Base-by-base conservation (phyloP, 2,113 vertebrate species). In the Otocyon megalotis region DNA sequence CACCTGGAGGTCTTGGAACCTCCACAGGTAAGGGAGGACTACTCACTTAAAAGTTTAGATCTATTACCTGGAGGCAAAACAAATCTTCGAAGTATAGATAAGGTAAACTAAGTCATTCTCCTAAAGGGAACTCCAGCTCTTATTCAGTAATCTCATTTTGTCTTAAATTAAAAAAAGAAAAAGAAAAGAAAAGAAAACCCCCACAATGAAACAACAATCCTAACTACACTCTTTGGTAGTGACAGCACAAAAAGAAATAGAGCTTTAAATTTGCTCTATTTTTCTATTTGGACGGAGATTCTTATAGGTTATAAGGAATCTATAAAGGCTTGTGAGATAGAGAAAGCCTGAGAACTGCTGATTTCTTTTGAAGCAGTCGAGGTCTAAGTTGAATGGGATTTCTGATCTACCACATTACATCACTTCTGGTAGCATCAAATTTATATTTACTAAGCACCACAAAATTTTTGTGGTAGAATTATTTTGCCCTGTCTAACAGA, bases 401-500 rank as follows among this genome's bases (percentile, higher is more conserved):
- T 91, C 84, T 84, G 43, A 60, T 60, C 50, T 37, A 62, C 90
- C 74, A 74, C 76, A 92, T 76, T 85, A 92, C 35, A 35, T 97
- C 84, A 82, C 43, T 83, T 60, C 53, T 53, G 35, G 22, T 43
- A 65, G 50, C 43, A 97, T 96, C 95, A 86, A 86, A 76, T 96
- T 95, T 60, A 62, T 65, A 65, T 93, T 89, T 95, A 88, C 62
- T 43, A 72, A 96, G 72, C 67, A 92, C 92, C 90, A 74, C 87
- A 90, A 50, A 35, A 58, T 54, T 90, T 72, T 87, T 93, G 80
- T 60, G 96, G 95, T 10, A 80, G 56, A 83, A 54, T 71, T 43
- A 89, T 95, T 89, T 95, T 28, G 28, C 72, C 81, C 83, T 80
- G 48, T 53, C 72, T 84, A 83, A 88, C 30, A 67, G 69, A 80